phyloP scores from a whole-genome alignment of 1,140 invertebrate genomes.

The Leptinotarsa lineolata region DNA sequence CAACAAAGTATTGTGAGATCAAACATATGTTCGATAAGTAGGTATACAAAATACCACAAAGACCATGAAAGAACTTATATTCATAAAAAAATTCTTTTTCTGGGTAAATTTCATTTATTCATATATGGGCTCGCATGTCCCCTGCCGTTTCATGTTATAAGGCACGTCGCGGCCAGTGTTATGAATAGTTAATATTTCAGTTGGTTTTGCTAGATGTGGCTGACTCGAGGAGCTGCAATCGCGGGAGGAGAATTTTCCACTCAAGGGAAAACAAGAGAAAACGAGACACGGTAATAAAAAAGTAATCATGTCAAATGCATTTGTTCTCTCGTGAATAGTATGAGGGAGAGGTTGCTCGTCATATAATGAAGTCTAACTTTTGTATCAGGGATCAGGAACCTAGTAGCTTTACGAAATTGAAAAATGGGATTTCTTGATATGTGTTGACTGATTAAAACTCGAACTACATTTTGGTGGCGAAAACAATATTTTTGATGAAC shows the following conservation, averaged over 20 bases:
- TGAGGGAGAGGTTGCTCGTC: conserved; percentile 6
- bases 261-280: conserved; percentile 34
- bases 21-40: too few relatives aligned
- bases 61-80: too few relatives aligned
- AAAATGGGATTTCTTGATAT: too few relatives aligned
- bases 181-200: conserved; percentile 40
- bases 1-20: too few relatives aligned
- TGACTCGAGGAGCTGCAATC: conserved; percentile 32
- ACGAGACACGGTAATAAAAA: conserved; percentile 30
- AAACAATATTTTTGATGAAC: too few relatives aligned
- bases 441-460: too few relatives aligned
- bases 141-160: conserved; percentile 27
- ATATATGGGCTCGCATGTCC: conserved; percentile 39
- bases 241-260: conserved; percentile 34
- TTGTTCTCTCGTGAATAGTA: conserved; percentile 27
- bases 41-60: too few relatives aligned
- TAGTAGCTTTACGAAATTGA: too few relatives aligned
- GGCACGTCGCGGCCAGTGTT: conserved; percentile 36
- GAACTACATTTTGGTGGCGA: too few relatives aligned
- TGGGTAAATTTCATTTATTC: conserved; percentile 29
- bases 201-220: conserved; percentile 18
- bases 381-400: too few relatives aligned
- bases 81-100: neutral
- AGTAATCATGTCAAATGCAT: conserved; percentile 33
- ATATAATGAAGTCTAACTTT: too few relatives aligned